Base-by-base conservation (phyloP, 2,888 invertebrate genomes). In the Linhomoeus sp. region DNA sequence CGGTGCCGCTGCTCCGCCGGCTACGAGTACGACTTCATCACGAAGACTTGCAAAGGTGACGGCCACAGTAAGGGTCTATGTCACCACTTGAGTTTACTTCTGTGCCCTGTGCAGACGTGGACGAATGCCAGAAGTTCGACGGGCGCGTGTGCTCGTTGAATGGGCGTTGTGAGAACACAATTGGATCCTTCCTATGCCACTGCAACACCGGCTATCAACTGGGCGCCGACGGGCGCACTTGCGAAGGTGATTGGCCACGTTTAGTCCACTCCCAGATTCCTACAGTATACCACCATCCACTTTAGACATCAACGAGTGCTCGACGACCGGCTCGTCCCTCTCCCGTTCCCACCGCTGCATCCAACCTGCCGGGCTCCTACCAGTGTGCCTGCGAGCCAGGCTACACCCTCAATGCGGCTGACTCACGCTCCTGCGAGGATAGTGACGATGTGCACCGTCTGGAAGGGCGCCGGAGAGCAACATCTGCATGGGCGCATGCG, bases 351-450 rank as follows among this genome's bases (percentile, higher is more conserved):
- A 92, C 53, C 75, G 75, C 33, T 94, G 92, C 63, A 75, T 81
- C 22, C 49, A 94, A 94, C 65, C 76, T 79, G 1, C 85, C 83
- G 77, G 92, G 92, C 29, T 76, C 81, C 0, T 88, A 80, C 66
- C 75, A 79, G 45, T 94, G 94, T 64, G 74, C 78, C 9, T 94
- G 94, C 61, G 76, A 79, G 45, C 68, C 75, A 1, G 94, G 94
- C 0, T 94, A 79, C 67, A 73, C 77, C 20, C 69, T 92, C 1
- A 77, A 76, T 42, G 55, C 54, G 5, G 55, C 68, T 1, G 79
- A 14, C 22, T 7, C 82, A 56, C 81, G 81, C 60, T 75, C 78
- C 72, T 72, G 71, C 47, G 57, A 61, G 42, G 90, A 90, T 60
- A 73, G 88, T 17, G 79, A 90, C 62, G 90, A 90, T 25, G 64